Base-by-base conservation (phyloP, 2,113 vertebrate genomes). In the Ptychochromis oligacanthus region DNA sequence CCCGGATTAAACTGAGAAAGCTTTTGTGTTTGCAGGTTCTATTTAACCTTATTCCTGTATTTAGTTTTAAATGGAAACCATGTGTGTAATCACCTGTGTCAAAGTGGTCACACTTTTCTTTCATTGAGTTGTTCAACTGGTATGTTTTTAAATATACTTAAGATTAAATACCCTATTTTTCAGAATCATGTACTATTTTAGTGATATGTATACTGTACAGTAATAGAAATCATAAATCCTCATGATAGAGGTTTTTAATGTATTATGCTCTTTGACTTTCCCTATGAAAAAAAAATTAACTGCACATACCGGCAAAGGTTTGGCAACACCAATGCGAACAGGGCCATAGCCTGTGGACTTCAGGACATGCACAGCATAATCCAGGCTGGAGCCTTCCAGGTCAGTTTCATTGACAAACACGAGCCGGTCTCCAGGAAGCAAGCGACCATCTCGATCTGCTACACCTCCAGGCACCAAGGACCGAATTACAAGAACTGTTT, bases 381-480 rank as follows among this genome's bases (percentile, higher is more conserved):
- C 97, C 26, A 99, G 95, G 80, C 97, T 97, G 81, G 97, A 96
- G 40, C 97, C 96, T 87, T 97, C 97, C 91, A 99, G 81, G 87
- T 96, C 95, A 52, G 81, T 92, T 28, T 97, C 95, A 2, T 99
- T 98, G 84, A 99, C 98, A 82, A 96, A 99, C 96, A 99, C 96
- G 82, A 99, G 97, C 4, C 98, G 93, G 87, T 99, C 98, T 22
- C 98, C 98, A 1, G 98, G 98, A 54, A 98, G 95, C 81, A 99
- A 96, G 28, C 96, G 91, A 4, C 97, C 97, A 78, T 99, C 97
- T 89, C 88, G 94, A 76, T 99, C 98, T 0, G 98, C 98, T 82
- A 97, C 93, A 13, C 98, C 98, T 1, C 96, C 96, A 40, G 97
- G 96, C 64, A 99, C 98, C 86, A 99, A 91, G 3, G 98, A 99